Conservation (phyloP, 23 tunicate genomes). For the Clavelina lepadiformis region DNA sequence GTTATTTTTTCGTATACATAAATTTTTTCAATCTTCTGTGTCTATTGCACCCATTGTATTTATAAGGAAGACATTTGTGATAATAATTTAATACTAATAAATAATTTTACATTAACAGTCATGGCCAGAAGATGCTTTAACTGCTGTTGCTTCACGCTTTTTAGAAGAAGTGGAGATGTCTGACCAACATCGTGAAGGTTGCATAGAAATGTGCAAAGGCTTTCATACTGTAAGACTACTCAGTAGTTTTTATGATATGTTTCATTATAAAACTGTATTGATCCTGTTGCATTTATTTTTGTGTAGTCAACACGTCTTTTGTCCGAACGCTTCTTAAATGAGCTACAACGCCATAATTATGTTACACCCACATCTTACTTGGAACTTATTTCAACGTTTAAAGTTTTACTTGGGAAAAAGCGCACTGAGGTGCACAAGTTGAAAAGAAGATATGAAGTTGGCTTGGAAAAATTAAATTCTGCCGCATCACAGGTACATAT, state of each 20-base stretch:
- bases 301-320: slow-evolving; percentile 17
- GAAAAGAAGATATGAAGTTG: slow-evolving; percentile 89
- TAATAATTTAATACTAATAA: no score
- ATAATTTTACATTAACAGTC: slow-evolving; percentile 55
- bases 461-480: slow-evolving; percentile 83
- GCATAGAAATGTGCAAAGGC: slow-evolving; percentile 85
- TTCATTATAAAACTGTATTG: not conserved
- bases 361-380: slow-evolving; percentile 99
- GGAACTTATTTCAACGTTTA: slow-evolving; percentile 89
- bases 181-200: slow-evolving; percentile 64
- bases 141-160: slow-evolving; percentile 86
- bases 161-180: slow-evolving; percentile 97
- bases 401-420: slow-evolving; percentile 70
- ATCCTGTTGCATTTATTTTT: not conserved
- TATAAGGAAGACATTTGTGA: no score
- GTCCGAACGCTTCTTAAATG: slow-evolving; percentile 34
- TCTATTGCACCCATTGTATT: no score
- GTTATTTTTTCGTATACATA: no score
- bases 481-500: slow-evolving; percentile 90
- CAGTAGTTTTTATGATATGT: not conserved
- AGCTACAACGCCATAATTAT: slow-evolving; percentile 92
- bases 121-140: slow-evolving; percentile 98
- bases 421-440: slow-evolving; percentile 80
- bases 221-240: slow-evolving; percentile 81
- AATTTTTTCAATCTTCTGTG: no score